phyloP scores from a whole-genome alignment of 2,888 invertebrate genomes.

The Autographa gamma region DNA sequence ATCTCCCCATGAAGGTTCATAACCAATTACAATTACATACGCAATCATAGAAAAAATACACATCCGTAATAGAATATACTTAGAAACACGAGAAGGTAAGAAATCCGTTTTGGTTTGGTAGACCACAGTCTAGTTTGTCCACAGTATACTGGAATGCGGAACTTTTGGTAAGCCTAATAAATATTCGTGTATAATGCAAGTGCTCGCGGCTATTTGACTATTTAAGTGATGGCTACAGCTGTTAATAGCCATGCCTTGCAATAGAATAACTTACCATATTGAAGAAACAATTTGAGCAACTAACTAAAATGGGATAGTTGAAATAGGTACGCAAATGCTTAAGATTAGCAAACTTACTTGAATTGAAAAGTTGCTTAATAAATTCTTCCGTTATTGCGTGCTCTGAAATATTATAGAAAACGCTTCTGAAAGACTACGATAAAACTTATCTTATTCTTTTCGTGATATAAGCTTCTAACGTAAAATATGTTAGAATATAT shows the following conservation, averaged over 20 bases:
- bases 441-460: too few relatives aligned
- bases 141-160: constrained; percentile 56
- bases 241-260: constrained; percentile 12
- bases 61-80: constrained; percentile 45
- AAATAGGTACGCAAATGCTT: neutral
- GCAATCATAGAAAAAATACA: constrained; percentile 37
- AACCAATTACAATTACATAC: constrained; percentile 32
- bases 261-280: constrained; percentile 7
- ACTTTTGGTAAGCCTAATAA: constrained; percentile 45
- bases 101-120: constrained; percentile 47
- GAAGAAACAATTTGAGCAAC: constrained; percentile 1
- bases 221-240: constrained; percentile 39
- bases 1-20: constrained; percentile 12
- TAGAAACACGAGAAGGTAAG: constrained; percentile 57
- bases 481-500: too few relatives aligned
- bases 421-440: too few relatives aligned
- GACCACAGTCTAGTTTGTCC: constrained; percentile 46
- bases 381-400: constrained; percentile 5
- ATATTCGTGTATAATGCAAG: constrained; percentile 52
- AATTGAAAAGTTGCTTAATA: constrained; percentile 15
- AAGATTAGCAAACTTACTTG: neutral
- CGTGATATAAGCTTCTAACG: too few relatives aligned
- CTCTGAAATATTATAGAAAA: too few relatives aligned
- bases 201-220: constrained; percentile 27
- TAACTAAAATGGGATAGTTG: neutral